These are phyloP conservation scores for Pyralis farinalis DNA, from an alignment of 2,888 invertebrate species.

Conservation along the genomic window DNA sequence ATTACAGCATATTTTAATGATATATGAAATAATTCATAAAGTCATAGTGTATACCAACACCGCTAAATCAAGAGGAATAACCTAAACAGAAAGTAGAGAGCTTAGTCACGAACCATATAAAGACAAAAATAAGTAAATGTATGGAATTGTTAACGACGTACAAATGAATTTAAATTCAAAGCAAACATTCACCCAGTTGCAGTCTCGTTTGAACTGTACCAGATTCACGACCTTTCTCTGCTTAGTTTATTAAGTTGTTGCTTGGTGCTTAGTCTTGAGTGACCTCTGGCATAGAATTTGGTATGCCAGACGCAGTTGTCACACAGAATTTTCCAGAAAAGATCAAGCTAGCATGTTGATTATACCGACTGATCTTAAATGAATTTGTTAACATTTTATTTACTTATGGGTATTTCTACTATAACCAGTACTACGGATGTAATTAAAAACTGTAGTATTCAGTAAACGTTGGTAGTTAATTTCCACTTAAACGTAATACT, in stretches of 20 bases:
- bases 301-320: not conserved
- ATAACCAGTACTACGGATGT: too few species aligned
- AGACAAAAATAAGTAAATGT: constrained; percentile 53
- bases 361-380: not conserved
- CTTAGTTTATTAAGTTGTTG: not conserved
- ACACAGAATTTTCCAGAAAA: not conserved
- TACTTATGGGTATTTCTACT: not conserved
- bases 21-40: not conserved
- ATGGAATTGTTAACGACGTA: constrained; percentile 51
- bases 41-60: constrained; percentile 14
- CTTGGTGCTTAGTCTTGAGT: not conserved
- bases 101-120: constrained; percentile 39
- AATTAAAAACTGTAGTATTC: too few species aligned
- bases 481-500: too few species aligned
- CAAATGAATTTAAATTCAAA: constrained; percentile 51
- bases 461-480: not conserved
- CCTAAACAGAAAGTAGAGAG: constrained; percentile 14
- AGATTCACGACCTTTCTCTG: constrained; percentile 8
- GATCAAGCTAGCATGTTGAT: not conserved
- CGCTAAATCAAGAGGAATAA: constrained; percentile 43
- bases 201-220: constrained; percentile 20
- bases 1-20: too few species aligned
- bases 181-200: constrained; percentile 50
- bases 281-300: constrained; percentile 2
- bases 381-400: constrained; percentile 3